A percentile compares a stretch with the other conserved stretches of the same genome.
Conservation (phyloP, 2,113 vertebrate genomes). For the Oreochromis spilurus region DNA sequence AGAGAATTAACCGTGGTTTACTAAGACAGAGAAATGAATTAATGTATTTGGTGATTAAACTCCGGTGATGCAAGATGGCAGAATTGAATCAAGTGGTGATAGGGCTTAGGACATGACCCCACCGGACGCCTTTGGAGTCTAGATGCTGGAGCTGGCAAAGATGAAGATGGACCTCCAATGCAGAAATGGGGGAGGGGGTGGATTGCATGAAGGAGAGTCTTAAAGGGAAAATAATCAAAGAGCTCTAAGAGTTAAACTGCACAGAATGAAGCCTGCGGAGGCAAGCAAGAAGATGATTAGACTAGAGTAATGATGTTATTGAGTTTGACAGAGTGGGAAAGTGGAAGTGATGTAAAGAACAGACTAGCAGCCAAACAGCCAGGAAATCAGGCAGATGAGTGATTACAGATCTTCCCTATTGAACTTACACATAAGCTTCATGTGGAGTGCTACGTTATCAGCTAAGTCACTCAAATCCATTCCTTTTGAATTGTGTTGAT, state of each 20-base stretch:
- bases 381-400: background rate
- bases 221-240: background rate
- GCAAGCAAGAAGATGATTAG: background rate
- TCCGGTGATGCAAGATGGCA: accelerated
- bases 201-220: accelerated
- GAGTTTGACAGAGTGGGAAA: background rate
- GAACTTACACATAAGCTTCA: background rate
- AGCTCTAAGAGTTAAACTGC: background rate
- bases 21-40: accelerated
- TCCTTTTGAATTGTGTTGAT: background rate
- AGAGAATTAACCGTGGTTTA: background rate
- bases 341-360: background rate
- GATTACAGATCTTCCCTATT: background rate
- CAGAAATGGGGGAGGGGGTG: accelerated
- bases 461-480: background rate
- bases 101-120: accelerated
- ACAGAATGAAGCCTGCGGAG: background rate
- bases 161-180: background rate
- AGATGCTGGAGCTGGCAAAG: background rate
- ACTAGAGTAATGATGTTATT: background rate
- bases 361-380: background rate
- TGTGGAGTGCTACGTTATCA: background rate
- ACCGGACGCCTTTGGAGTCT: accelerated
- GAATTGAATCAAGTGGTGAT: background rate
- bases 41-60: background rate